Evolutionary conservation across 1,140 invertebrate genomes (phyloP), one percentile per base, ranked within the genome.

Genomic region (Macrobrachium nipponense): DNA sequence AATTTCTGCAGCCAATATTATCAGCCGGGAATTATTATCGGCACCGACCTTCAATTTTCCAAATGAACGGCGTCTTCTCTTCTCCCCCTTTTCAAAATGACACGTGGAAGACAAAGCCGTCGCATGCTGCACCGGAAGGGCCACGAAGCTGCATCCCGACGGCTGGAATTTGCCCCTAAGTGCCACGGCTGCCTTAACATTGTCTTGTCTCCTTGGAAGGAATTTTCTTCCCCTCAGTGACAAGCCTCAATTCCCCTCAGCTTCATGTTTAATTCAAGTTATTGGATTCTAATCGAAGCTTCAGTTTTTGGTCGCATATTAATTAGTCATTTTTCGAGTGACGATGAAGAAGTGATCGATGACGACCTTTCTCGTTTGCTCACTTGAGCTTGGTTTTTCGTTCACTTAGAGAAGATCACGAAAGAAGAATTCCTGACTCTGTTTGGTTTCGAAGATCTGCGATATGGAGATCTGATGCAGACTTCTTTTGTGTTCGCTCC

Each of bases 201-300:
- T 83, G 27, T 83, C 43, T 62, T 83, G 27, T 72, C 27, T n/a
- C 61, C 61, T 43, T 17, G 59, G 60, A 23, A 36, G 20, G 61
- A 76, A 61, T 77, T 79, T 62, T 73, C 59, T 6, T 75, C 58
- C 81, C 81, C 36, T 68, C 70, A 44, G 77, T 86, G 84, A 85
- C 83, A 85, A 85, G 76, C 83, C 83, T 75, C 77, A 51, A 23
- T 72, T 86, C 77, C 83, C 84, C 78, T 64, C 51, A 44, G 61
- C 51, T 80, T 86, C 84, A 80, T 86, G 84, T 86, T 86, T 86
- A 86, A 86, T 86, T 86, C 84, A 86, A 80, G 84, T 86, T 86
- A 86, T 86, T 86, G 84, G 84, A 86, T 80, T 80, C 84, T 86
- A 80, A 86, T 86, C 84, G 84, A 86, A 86, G 84, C 77, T 79